phyloP scores from a whole-genome alignment of 92 coral and sea anemone genomes.

The Heteractis magnifica region DNA sequence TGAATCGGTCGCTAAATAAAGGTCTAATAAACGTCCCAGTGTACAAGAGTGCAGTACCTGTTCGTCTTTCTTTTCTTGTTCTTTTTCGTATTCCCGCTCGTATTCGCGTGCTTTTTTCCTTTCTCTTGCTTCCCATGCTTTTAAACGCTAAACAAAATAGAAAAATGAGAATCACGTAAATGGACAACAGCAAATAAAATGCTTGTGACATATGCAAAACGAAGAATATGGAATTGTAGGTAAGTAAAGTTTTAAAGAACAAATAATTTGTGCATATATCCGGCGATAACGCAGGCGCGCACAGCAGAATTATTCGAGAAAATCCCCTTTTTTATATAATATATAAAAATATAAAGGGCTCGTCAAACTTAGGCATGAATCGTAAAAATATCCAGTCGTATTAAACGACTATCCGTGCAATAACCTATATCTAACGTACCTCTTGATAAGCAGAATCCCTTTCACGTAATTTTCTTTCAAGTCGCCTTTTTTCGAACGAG shows the following conservation, averaged over 20 bases:
- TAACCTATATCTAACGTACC: conserved; percentile 30
- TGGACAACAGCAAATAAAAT: too few relatives aligned
- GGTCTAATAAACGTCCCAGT: background rate
- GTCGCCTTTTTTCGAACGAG: conserved; percentile 76
- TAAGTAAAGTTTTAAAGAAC: too few relatives aligned
- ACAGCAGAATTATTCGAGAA: too few relatives aligned
- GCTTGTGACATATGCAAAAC: too few relatives aligned
- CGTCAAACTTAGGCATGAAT: too few relatives aligned
- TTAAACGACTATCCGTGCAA: too few relatives aligned
- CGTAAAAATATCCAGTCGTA: too few relatives aligned
- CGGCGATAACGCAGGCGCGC: too few relatives aligned
- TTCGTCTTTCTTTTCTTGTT: conserved; percentile 91
- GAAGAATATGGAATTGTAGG: background rate
- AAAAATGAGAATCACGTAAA: background rate
- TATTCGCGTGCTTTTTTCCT: conserved; percentile 89
- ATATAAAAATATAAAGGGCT: too few relatives aligned
- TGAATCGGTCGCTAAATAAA: background rate
- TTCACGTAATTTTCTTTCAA: conserved; percentile 82
- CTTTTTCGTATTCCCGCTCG: conserved; percentile 95
- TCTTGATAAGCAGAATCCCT: conserved; percentile 83
- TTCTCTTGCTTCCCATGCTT: conserved; percentile 91
- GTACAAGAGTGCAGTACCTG: conserved; percentile 53
- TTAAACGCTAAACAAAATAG: conserved; percentile 61
- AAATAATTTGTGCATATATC: too few relatives aligned
- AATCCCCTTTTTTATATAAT: too few relatives aligned